Percentiles rank a stretch among this genome's conserved stretches.
Conservation (phyloP, 2,113 vertebrate genomes). For the Myiozetetes cayanensis region DNA sequence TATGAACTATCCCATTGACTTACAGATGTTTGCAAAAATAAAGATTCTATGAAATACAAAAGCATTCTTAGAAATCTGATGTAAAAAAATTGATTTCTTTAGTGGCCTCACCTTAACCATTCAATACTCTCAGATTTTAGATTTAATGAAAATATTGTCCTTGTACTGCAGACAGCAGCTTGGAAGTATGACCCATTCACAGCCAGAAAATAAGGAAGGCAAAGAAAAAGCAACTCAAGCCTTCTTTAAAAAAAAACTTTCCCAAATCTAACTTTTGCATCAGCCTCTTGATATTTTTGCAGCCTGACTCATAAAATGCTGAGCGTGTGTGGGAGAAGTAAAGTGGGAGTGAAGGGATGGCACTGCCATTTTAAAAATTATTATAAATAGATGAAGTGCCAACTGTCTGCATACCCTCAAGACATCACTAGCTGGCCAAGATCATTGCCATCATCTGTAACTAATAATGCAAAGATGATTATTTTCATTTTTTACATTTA, state of each 20-base stretch:
- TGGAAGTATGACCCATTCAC: background rate
- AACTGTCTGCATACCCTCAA: slow-evolving; percentile 7
- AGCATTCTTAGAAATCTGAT: background rate
- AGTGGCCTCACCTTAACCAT: background rate
- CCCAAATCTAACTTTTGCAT: background rate
- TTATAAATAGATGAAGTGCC: slow-evolving; percentile 32
- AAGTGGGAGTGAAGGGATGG: slow-evolving; percentile 24
- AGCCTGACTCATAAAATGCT: slow-evolving; percentile 47
- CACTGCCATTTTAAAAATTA: background rate
- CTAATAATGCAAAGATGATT: background rate
- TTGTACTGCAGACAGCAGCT: background rate
- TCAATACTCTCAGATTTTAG: background rate
- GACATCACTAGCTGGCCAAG: background rate
- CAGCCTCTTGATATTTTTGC: background rate
- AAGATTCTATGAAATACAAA: background rate
- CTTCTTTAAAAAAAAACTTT: background rate
- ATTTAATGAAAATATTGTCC: background rate
- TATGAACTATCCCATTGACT: background rate
- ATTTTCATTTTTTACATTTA: background rate
- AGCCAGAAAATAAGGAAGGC: background rate
- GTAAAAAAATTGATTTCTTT: background rate
- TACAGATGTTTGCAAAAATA: background rate
- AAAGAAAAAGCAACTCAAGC: background rate
- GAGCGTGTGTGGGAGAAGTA: slow-evolving; percentile 30
- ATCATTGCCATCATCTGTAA: background rate